Percentiles rank a stretch among this genome's conserved stretches.
Conservation (phyloP, 2,888 invertebrate genomes). For the Yponomeuta sedellus region DNA sequence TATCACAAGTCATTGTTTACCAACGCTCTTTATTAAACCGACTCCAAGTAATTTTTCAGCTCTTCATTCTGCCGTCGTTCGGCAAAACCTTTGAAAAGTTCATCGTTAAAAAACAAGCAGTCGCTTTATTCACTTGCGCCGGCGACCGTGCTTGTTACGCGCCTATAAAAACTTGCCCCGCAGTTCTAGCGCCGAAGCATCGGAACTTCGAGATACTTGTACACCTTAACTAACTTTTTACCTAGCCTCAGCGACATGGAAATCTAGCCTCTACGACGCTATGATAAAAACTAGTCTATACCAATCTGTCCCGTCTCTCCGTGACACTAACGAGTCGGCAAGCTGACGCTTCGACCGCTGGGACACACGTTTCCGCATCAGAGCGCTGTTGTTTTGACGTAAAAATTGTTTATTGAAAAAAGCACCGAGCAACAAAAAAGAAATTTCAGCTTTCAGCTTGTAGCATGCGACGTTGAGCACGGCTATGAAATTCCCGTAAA, state of each 20-base stretch:
- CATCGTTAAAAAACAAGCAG: neutral
- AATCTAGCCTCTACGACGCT: neutral
- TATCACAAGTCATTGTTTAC: neutral
- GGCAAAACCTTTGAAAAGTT: neutral
- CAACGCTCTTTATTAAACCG: neutral
- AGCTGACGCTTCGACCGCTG: neutral
- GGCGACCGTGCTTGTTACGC: conserved; percentile 1
- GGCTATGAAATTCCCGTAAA: neutral
- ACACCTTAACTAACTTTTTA: neutral
- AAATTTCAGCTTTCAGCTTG: neutral
- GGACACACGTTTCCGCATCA: neutral
- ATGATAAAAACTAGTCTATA: neutral
- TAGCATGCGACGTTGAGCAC: neutral
- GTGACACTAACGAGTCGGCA: neutral
- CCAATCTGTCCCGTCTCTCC: neutral
- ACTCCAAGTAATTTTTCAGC: neutral
- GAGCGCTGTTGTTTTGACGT: neutral
- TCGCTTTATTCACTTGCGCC: neutral
- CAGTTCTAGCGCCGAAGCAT: neutral
- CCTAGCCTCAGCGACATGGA: neutral
- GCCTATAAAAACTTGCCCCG: neutral
- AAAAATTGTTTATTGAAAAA: conserved; percentile 2
- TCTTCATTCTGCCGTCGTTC: neutral
- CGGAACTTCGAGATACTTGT: neutral
- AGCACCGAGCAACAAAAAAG: neutral